These are phyloP conservation scores for Parnassius smintheus DNA, from an alignment of 2,888 invertebrate species.

Conservation along the genomic window DNA sequence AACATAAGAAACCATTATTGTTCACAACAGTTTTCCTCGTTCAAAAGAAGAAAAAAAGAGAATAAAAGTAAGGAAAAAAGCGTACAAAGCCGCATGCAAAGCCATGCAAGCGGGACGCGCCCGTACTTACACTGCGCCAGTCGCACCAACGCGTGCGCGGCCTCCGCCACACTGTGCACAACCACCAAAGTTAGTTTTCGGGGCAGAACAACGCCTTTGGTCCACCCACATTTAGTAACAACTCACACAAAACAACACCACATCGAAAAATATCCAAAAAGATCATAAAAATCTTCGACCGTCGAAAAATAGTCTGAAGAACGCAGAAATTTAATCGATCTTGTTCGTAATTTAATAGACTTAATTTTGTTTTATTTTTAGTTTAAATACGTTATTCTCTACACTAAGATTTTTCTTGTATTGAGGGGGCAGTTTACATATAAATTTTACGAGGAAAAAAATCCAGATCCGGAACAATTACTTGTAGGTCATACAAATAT, in stretches of 20 bases:
- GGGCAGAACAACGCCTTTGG: slow-evolving; percentile 3
- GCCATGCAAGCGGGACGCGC: slow-evolving; percentile 40
- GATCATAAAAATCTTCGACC: too few relatives aligned
- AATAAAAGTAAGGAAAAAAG: slow-evolving; percentile 22
- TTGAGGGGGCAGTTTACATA: too few relatives aligned
- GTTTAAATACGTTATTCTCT: too few relatives aligned
- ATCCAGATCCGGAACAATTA: too few relatives aligned
- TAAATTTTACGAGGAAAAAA: too few relatives aligned
- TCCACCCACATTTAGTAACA: neutral
- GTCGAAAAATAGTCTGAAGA: too few relatives aligned
- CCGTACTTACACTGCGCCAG: slow-evolving; percentile 94
- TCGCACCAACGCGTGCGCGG: slow-evolving; percentile 94
- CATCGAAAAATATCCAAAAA: slow-evolving; percentile 17
- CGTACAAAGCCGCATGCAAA: slow-evolving; percentile 43
- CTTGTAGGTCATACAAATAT: too few relatives aligned
- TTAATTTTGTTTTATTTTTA: too few relatives aligned
- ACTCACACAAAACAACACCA: neutral
- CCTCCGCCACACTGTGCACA: slow-evolving; percentile 78
- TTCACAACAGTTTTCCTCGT: slow-evolving; percentile 14
- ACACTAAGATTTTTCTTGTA: too few relatives aligned
- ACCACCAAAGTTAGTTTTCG: slow-evolving; percentile 40
- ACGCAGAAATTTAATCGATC: too few relatives aligned
- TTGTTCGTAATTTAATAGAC: too few relatives aligned
- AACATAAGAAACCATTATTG: too few relatives aligned
- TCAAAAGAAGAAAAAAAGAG: slow-evolving; percentile 8